Evolutionary conservation across 2,113 vertebrate genomes (phyloP).

Genomic region (Labeo rohita): DNA sequence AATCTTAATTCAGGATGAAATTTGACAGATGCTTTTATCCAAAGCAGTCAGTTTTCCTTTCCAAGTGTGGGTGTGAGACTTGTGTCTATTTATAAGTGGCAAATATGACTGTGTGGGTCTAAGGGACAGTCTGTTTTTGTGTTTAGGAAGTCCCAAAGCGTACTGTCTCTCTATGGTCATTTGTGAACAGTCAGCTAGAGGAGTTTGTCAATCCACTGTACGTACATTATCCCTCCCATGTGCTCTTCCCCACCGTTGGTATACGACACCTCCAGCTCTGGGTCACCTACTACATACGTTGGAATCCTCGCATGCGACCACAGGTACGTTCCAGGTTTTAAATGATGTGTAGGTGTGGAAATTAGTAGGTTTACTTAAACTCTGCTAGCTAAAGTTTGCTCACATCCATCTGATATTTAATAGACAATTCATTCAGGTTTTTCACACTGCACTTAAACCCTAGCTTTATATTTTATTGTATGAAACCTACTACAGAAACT

Average conservation of each 20-base stretch:
- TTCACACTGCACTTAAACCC: neutral
- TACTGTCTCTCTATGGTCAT: slow-evolving; percentile 93
- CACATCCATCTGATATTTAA: neutral
- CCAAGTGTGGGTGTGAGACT: no score
- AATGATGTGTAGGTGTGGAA: neutral
- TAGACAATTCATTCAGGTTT: neutral
- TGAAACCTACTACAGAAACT: no score
- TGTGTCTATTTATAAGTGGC: neutral
- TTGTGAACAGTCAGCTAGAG: slow-evolving; percentile 93
- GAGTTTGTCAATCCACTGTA: slow-evolving; percentile 97
- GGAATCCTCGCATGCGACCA: slow-evolving; percentile 96
- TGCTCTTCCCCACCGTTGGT: slow-evolving; percentile 93
- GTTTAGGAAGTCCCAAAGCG: slow-evolving; percentile 87
- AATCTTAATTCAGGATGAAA: neutral
- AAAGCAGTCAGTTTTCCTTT: neutral
- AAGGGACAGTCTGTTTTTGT: slow-evolving; percentile 30
- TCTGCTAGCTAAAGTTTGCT: neutral
- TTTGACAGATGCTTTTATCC: neutral
- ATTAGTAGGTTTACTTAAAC: neutral
- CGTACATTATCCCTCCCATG: slow-evolving; percentile 91
- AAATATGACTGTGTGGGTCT: slow-evolving; percentile 26
- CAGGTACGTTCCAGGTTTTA: slow-evolving; percentile 75
- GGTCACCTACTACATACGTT: slow-evolving; percentile 96
- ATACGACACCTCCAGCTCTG: slow-evolving; percentile 97
- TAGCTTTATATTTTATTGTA: no score